Conservation (phyloP, 1,140 invertebrate species). For the Hylaeus volcanicus region DNA sequence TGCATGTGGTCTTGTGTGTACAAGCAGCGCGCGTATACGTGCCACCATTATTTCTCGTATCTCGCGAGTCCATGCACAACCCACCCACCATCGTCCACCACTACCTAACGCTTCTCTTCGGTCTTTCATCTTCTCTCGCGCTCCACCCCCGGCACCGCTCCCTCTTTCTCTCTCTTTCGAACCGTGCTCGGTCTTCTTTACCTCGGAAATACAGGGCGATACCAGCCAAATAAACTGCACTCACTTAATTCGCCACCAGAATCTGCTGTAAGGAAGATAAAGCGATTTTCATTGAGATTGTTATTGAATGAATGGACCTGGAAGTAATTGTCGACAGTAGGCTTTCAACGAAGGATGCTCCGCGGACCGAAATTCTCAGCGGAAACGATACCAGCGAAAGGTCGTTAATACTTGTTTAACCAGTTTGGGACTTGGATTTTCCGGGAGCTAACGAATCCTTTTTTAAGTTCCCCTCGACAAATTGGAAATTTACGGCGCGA, state of each 20-base stretch:
- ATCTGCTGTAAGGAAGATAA: conserved; percentile 55
- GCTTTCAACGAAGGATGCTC: neutral
- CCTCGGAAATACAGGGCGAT: conserved; percentile 56
- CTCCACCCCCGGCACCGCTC: neutral
- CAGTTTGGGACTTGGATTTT: too few relatives aligned
- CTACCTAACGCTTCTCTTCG: conserved; percentile 21
- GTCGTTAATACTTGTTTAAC: too few relatives aligned
- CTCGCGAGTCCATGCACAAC: conserved; percentile 68
- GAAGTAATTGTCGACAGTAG: conserved; percentile 1
- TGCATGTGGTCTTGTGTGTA: conserved; percentile 64
- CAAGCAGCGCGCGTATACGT: conserved; percentile 61
- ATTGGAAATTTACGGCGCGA: too few relatives aligned
- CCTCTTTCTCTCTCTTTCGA: neutral
- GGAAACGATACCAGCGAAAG: too few relatives aligned
- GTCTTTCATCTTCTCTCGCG: neutral
- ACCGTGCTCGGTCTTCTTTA: conserved; percentile 2
- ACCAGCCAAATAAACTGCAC: conserved; percentile 58
- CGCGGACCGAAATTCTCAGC: neutral
- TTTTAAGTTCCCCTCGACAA: too few relatives aligned
- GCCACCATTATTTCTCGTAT: conserved; percentile 73
- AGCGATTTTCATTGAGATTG: conserved; percentile 53
- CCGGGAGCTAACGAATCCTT: too few relatives aligned
- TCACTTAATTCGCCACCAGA: conserved; percentile 58
- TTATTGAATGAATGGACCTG: conserved; percentile 21
- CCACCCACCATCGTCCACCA: conserved; percentile 36